phyloP scores from a whole-genome alignment of 2,113 vertebrate species.

The Epinephelus cyanopodus region DNA sequence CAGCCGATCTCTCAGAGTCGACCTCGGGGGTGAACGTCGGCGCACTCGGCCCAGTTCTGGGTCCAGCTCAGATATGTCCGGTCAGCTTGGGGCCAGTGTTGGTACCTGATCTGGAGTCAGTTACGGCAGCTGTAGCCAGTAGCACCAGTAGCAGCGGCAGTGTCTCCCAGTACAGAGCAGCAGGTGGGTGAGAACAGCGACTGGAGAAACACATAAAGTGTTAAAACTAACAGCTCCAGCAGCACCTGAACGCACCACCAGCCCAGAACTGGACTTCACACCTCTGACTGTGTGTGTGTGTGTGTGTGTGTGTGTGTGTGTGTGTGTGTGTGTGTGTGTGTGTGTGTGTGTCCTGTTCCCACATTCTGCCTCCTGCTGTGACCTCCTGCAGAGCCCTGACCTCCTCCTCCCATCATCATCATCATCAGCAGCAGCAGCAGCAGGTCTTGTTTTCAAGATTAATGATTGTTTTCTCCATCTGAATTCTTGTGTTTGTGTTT shows the following conservation, averaged over 20 bases:
- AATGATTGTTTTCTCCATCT: not conserved
- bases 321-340: conserved; percentile 20
- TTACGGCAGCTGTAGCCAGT: too few species aligned
- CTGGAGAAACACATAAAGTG: conserved; percentile 2
- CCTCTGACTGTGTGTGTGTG: conserved; percentile 1
- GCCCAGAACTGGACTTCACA: conserved; percentile 29
- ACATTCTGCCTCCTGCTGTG: conserved; percentile 23
- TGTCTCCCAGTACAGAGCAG: not conserved
- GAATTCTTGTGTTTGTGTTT: not conserved
- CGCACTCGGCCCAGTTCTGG: too few species aligned
- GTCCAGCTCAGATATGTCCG: too few species aligned
- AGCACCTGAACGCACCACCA: conserved; percentile 19
- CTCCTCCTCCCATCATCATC: conserved; percentile 20
- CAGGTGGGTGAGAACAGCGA: conserved; percentile 29
- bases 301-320: conserved; percentile 26
- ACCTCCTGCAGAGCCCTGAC: conserved; percentile 46
- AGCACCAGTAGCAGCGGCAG: not conserved
- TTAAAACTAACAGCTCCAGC: conserved; percentile 39
- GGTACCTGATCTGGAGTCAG: too few species aligned
- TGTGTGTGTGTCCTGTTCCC: conserved; percentile 18
- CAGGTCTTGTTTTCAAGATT: too few species aligned
- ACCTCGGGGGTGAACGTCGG: too few species aligned
- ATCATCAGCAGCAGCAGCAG: not conserved
- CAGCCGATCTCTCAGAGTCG: too few species aligned
- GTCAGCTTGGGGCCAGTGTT: too few species aligned